A percentile compares a stretch with the other conserved stretches of the same genome.
phyloP scores from a whole-genome alignment of 2,888 invertebrate genomes.

The Clivina fossor region DNA sequence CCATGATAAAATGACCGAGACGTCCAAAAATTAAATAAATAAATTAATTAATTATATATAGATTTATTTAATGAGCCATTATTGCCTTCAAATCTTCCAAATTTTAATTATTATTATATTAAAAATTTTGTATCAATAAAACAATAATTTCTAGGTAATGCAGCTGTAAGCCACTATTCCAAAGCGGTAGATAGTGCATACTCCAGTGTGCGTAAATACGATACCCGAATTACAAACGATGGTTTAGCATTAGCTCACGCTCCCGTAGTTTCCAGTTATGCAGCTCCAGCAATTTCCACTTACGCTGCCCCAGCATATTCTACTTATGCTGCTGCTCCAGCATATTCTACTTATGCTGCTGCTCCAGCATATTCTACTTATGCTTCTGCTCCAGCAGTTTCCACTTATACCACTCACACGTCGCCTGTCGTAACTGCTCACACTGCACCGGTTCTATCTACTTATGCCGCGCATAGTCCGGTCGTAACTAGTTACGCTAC shows the following conservation, averaged over 20 bases:
- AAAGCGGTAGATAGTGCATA: slow-evolving; percentile 63
- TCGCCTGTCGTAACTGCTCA: too few species aligned
- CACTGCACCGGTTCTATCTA: not conserved
- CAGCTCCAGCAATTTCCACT: slow-evolving; percentile 43
- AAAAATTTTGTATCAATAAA: too few species aligned
- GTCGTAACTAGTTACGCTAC: slow-evolving; percentile 40
- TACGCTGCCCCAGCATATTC: too few species aligned
- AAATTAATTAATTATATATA: too few species aligned
- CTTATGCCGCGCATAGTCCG: slow-evolving; percentile 42
- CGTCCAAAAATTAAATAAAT: too few species aligned
- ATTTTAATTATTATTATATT: too few species aligned
- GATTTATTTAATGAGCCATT: too few species aligned
- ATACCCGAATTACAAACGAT: slow-evolving; percentile 62
- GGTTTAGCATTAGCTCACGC: slow-evolving; percentile 54
- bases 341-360: too few species aligned
- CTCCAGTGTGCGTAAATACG: slow-evolving; percentile 62
- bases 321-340: too few species aligned
- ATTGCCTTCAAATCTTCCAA: too few species aligned
- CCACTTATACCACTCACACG: slow-evolving; percentile 36
- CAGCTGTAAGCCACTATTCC: slow-evolving; percentile 59
- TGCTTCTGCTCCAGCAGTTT: slow-evolving; percentile 46
- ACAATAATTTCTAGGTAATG: slow-evolving; percentile 46
- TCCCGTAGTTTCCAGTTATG: slow-evolving; percentile 46
- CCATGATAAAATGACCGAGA: too few species aligned
- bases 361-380: too few species aligned